Percentiles rank a stretch among this genome's conserved stretches.
Conservation (phyloP, 2,888 invertebrate genomes). For the Athripsodes cinereus region DNA sequence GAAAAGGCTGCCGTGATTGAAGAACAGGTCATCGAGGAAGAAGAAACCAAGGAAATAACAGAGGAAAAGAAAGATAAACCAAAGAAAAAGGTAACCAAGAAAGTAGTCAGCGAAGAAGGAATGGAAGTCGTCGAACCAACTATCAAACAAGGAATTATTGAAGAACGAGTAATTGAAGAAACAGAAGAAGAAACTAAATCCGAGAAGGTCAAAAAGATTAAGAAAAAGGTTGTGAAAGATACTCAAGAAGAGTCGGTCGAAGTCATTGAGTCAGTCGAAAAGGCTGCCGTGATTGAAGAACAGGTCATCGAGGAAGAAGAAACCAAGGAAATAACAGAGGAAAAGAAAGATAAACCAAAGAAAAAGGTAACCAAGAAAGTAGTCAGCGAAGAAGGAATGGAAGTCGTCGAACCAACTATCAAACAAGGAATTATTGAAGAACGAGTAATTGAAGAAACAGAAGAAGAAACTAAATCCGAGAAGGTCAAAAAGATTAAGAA, state of each 20-base stretch:
- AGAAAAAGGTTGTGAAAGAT: constrained; percentile 6
- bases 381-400: too few relatives aligned
- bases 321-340: constrained; percentile 23
- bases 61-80: constrained; percentile 30
- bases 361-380: too few relatives aligned
- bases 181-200: constrained; percentile 20
- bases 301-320: background rate
- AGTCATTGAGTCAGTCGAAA: background rate
- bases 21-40: constrained; percentile 29
- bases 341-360: too few relatives aligned
- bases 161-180: constrained; percentile 1
- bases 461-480: too few relatives aligned
- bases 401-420: background rate
- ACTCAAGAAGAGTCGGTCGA: constrained; percentile 19
- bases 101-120: constrained; percentile 28
- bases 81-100: constrained; percentile 29
- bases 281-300: too few relatives aligned
- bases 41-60: constrained; percentile 20
- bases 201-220: constrained; percentile 33
- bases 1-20: constrained; percentile 31
- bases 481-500: constrained; percentile 9
- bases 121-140: constrained; percentile 31
- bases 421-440: constrained; percentile 4
- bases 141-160: constrained; percentile 29
- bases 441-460: constrained; percentile 22